Base-by-base conservation (phyloP, 2,888 invertebrate genomes). In the Phaedon cochleariae region DNA sequence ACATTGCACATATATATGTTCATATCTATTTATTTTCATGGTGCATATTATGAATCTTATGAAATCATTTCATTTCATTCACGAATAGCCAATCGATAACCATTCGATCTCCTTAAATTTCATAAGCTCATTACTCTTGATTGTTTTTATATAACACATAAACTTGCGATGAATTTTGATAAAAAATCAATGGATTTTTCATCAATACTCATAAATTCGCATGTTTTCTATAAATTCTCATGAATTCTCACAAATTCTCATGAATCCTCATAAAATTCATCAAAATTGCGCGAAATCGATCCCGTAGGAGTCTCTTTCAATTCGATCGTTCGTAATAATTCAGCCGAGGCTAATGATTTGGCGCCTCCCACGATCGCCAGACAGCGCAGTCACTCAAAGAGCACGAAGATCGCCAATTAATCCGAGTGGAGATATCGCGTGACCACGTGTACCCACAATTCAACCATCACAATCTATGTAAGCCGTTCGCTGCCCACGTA, bases 341-440 rank as follows among this genome's bases (percentile, higher is more conserved):
- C 75, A 77, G 73, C 67, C 69, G 73, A 69, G 64, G 74, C 74
- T 75, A 74, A 76, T 74, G 74, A 76, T 75, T 73, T 76, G 74
- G 71, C 75, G 74, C 78, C 76, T 74, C 78, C 77, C 77, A 78
- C 78, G 77, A 73, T 64, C 70, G 64, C 67, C 68, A 68, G 71
- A 71, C 74, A 41, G 15, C 41, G 41, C 41, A 41, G 73, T 75
- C 76, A 74, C 72, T 73, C 76, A 74, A 73, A 69, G 66, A 64
- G 71, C 76, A 74, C 74, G 76, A 72, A 75, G 69, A 69, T 69
- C 65, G 71, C 74, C 75, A 76, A 77, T 76, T 76, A 76, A 76
- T 76, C 65, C 68, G 62, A 63, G n/a, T n/a, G 67, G 72, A n/a
- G 10, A 15, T 41, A 41, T 74, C 68, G 73, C 76, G 73, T 74